Percentiles rank a stretch among this genome's conserved stretches.
Conservation (phyloP, 2,888 invertebrate genomes). For the Malacosoma neustria region DNA sequence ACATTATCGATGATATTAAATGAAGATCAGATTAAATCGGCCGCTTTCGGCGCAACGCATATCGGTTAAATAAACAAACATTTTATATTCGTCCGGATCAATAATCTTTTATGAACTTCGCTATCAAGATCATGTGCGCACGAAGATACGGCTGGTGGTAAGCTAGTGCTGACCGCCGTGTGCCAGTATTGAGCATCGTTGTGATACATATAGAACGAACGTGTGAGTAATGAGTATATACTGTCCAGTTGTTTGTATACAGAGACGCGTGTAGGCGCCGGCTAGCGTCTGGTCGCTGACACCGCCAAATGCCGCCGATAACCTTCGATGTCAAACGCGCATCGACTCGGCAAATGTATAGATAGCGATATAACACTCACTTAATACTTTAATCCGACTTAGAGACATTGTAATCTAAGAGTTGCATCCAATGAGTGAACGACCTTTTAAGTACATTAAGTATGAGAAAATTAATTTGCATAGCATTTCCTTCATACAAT, state of each 20-base stretch:
- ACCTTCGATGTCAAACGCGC: conserved; percentile 67
- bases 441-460: conserved; percentile 1
- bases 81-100: conserved; percentile 27
- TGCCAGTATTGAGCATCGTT: no score
- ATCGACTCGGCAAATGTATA: conserved; percentile 37
- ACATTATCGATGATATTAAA: no score
- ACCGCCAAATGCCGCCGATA: conserved; percentile 65
- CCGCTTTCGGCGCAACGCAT: conserved; percentile 12
- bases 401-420: conserved; percentile 7
- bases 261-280: conserved; percentile 59
- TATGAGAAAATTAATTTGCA: no score
- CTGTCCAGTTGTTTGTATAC: conserved; percentile 47
- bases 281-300: conserved; percentile 62
- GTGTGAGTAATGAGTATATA: conserved; percentile 25
- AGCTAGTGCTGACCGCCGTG: conserved; percentile 12
- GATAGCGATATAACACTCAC: conserved; percentile 1
- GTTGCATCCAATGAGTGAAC: conserved; percentile 7
- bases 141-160: conserved; percentile 31
- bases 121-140: conserved; percentile 40
- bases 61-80: background rate
- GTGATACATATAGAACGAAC: background rate
- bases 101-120: conserved; percentile 43
- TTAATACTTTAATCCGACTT: background rate
- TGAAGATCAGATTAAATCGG: background rate
- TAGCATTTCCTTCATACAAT: no score